phyloP scores from a whole-genome alignment of 2,113 vertebrate genomes.

The Xenopus borealis region DNA sequence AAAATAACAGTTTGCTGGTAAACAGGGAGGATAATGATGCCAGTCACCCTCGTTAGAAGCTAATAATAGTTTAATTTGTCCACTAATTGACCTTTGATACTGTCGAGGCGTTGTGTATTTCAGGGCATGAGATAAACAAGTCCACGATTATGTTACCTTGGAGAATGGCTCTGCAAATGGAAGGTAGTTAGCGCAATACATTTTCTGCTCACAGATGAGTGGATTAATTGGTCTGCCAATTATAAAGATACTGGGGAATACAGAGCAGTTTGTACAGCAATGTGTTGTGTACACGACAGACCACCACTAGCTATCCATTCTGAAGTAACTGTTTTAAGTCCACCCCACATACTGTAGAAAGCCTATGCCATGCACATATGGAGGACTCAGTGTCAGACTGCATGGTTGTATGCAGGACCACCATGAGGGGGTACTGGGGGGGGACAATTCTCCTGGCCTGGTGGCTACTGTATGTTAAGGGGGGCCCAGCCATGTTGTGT shows the following conservation, averaged over 20 bases:
- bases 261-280: constrained; percentile 54
- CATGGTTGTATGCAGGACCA: too few species aligned
- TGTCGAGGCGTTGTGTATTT: constrained; percentile 61
- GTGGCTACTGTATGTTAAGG: too few species aligned
- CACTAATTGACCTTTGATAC: constrained; percentile 80
- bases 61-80: constrained; percentile 86
- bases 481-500: too few species aligned
- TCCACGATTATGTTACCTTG: constrained; percentile 63
- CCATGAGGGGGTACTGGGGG: too few species aligned
- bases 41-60: constrained; percentile 78
- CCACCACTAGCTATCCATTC: constrained; percentile 46
- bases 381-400: too few species aligned
- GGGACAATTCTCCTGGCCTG: too few species aligned
- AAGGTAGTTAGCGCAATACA: constrained; percentile 65
- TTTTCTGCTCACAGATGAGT: constrained; percentile 76
- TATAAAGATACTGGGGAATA: constrained; percentile 69
- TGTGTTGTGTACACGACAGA: constrained; percentile 38
- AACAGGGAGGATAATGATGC: constrained; percentile 80
- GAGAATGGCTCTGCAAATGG: constrained; percentile 73
- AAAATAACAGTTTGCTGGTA: constrained; percentile 75
- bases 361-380: not conserved
- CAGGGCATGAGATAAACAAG: constrained; percentile 65
- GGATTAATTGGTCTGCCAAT: constrained; percentile 78
- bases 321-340: not conserved
- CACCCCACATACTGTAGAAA: not conserved